Evolutionary conservation across 2,113 vertebrate species (phyloP).

Genomic region (Phalacrocorax carbo): DNA sequence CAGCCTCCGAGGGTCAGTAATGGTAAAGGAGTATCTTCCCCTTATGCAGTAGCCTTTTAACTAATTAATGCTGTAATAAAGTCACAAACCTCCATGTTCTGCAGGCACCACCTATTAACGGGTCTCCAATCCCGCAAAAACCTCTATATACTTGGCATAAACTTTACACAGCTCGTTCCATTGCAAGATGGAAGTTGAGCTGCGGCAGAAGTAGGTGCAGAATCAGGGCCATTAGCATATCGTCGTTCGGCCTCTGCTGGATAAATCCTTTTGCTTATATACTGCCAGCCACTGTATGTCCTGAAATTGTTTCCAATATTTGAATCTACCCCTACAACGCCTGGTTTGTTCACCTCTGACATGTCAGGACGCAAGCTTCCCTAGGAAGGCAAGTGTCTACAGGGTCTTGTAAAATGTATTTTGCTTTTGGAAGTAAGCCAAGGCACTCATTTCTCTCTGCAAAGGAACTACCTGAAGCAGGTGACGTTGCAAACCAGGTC

Average conservation of each 20-base stretch:
- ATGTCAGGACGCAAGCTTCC: background rate
- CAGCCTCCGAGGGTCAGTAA: no score
- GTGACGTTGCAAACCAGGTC: background rate
- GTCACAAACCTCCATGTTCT: background rate
- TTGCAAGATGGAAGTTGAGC: background rate
- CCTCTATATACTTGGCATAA: no score
- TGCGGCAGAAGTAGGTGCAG: background rate
- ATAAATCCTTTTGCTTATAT: background rate
- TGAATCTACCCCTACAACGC: background rate
- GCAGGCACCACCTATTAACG: background rate
- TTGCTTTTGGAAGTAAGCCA: background rate
- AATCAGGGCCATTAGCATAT: background rate
- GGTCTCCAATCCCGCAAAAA: background rate
- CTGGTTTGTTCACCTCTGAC: background rate
- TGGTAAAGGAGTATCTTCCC: background rate
- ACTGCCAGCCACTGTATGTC: background rate
- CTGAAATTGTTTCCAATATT: background rate
- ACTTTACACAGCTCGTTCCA: background rate
- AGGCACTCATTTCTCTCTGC: background rate
- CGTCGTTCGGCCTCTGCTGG: background rate
- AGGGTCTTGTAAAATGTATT: background rate
- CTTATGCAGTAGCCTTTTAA: background rate
- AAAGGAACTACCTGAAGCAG: background rate
- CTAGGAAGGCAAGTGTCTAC: background rate
- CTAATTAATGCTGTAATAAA: background rate